Conservation (phyloP, 2,888 invertebrate species). For the Morpho achilles region DNA sequence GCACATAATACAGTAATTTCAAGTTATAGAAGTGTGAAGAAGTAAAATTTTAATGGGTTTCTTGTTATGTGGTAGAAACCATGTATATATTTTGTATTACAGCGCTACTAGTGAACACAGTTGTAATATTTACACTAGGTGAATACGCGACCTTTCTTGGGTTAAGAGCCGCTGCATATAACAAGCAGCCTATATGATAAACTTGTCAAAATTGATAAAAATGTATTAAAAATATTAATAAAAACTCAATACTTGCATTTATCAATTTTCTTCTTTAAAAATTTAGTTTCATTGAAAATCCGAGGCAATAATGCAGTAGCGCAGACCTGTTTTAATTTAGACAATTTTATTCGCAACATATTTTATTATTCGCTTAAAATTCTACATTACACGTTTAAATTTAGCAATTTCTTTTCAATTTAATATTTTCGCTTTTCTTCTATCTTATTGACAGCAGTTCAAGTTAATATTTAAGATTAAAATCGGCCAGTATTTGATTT, state of each 20-base stretch:
- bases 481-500: background rate
- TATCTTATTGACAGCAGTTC: conserved; percentile 8
- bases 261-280: conserved; percentile 35
- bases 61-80: no score
- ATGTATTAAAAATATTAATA: background rate
- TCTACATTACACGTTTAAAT: conserved; percentile 14
- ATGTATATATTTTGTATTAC: no score
- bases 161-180: no score
- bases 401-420: conserved; percentile 11
- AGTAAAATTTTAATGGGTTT: no score
- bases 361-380: conserved; percentile 19
- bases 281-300: conserved; percentile 34
- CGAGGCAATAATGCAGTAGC: conserved; percentile 36
- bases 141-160: no score
- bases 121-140: no score
- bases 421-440: conserved; percentile 18
- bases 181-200: no score
- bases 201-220: no score
- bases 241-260: conserved; percentile 40
- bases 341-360: conserved; percentile 44
- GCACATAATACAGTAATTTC: no score
- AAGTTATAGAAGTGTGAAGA: no score
- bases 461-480: background rate
- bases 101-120: no score
- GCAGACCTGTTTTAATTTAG: conserved; percentile 43